Evolutionary conservation across 2,113 vertebrate species (phyloP).

Genomic region (Macquaria ambigua): DNA sequence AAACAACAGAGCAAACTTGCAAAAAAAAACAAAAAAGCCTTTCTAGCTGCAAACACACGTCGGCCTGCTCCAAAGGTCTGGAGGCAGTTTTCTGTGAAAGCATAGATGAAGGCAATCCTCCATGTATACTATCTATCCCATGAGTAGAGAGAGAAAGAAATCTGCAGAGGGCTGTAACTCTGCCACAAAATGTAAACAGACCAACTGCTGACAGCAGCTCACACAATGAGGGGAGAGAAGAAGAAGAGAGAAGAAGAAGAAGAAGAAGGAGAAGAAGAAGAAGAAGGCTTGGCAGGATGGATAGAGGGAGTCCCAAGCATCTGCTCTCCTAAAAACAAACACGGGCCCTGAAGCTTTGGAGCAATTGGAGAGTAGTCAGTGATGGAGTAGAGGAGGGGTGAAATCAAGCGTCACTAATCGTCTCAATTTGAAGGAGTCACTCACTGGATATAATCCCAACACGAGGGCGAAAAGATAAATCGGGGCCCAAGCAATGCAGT

Average conservation of each 20-base stretch:
- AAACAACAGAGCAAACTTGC: neutral
- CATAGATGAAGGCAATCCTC: constrained; percentile 10
- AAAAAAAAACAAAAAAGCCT: neutral
- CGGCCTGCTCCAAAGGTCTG: constrained; percentile 8
- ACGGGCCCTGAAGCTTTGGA: constrained; percentile 28
- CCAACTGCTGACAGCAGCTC: constrained; percentile 17
- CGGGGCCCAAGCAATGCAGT: neutral
- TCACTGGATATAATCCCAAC: constrained; percentile 50
- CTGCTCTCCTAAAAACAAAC: constrained; percentile 60
- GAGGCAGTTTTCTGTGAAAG: neutral
- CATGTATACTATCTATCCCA: neutral
- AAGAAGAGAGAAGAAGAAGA: neutral
- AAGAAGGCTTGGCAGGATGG: constrained; percentile 12
- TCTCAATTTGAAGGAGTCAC: constrained; percentile 54
- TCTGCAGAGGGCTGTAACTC: constrained; percentile 29
- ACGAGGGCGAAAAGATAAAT: constrained; percentile 23
- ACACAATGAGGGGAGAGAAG: neutral
- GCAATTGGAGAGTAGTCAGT: constrained; percentile 22
- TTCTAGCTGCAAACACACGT: neutral
- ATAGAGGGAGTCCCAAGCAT: constrained; percentile 57
- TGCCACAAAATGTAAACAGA: constrained; percentile 44
- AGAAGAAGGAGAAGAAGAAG: neutral
- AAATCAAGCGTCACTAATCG: constrained; percentile 56
- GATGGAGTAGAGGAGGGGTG: constrained; percentile 6
- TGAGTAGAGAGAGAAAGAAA: constrained; percentile 10